Evolutionary conservation across 2,888 invertebrate species (phyloP).

Genomic region (Pherbina coryleti): DNA sequence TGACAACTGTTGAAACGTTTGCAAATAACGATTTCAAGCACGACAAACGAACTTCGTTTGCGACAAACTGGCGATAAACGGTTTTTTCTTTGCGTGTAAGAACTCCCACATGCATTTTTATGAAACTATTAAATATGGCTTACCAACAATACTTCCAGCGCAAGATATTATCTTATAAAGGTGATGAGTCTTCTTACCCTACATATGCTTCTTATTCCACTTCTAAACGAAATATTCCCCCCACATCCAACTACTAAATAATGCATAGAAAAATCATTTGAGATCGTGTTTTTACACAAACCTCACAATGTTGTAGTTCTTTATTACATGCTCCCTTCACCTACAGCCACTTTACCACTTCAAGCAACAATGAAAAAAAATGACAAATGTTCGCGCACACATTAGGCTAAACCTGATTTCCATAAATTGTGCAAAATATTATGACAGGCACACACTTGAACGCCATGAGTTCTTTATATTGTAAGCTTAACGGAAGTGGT

Average conservation of each 20-base stretch:
- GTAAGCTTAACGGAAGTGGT: conserved; percentile 1
- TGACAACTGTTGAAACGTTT: no score
- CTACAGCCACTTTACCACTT: background rate
- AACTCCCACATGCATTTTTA: no score
- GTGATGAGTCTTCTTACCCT: conserved; percentile 44
- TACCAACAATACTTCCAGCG: no score
- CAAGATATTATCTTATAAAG: no score
- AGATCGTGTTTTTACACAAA: background rate
- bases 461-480: conserved; percentile 2
- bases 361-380: conserved; percentile 45
- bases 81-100: no score
- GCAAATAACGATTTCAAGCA: no score
- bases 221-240: background rate
- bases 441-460: conserved; percentile 7
- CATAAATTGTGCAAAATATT: conserved; percentile 22
- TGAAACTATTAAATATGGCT: no score
- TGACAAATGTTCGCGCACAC: conserved; percentile 67
- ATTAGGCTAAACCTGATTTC: conserved; percentile 60
- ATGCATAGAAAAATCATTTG: conserved; percentile 25
- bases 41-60: no score
- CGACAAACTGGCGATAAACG: no score
- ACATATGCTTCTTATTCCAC: no score
- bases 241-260: conserved; percentile 12
- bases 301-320: background rate
- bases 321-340: background rate